Evolutionary conservation across 2,888 invertebrate genomes (phyloP), one percentile per base, ranked within the genome.

Genomic region (Apodemia hepburni): DNA sequence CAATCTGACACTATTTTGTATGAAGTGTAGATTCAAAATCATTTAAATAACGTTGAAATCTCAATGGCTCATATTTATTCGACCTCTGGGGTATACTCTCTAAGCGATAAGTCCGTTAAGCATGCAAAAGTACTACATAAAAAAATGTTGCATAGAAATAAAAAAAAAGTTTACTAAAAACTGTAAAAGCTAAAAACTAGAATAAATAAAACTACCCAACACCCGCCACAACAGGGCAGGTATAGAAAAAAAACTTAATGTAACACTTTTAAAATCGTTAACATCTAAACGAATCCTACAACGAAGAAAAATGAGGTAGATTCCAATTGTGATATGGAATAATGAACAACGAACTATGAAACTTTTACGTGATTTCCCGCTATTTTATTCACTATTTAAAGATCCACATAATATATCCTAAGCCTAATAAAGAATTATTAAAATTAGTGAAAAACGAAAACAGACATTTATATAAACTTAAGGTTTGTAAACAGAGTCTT

Each of bases 291-390:
- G 77, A 84, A 85, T 72, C 87, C 85, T 87, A 86, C 77, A 82
- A 84, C 82, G 80, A 84, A 84, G 80, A 84, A 87, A 54, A 87
- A 88, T 91, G 90, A 91, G 90, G 90, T 91, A 91, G 90, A 87
- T 90, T 82, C 70, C 78, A 74, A 87, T 89, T 89, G 90, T 90
- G 90, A 90, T 91, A 90, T 90, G 89, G 84, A 86, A 80, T 84
- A 78, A 78, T 70, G 70, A 79, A 73, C 74, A 77, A 75, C 77
- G 68, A 75, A 78, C 78, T 72, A 69, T 63, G 12, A 51, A 63
- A 60, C 58, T 60, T 61, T 68, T 59, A 12, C 22, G 22, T 54
- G 27, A 54, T 54, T 49, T 62, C 42, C 22, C 42, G 7, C 33
- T 29, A 29, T 12, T 42, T 60, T 9, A 54, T 15, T 54, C 51